Conservation (phyloP, 2,797 vertebrate species). For the Nasua narica region DNA sequence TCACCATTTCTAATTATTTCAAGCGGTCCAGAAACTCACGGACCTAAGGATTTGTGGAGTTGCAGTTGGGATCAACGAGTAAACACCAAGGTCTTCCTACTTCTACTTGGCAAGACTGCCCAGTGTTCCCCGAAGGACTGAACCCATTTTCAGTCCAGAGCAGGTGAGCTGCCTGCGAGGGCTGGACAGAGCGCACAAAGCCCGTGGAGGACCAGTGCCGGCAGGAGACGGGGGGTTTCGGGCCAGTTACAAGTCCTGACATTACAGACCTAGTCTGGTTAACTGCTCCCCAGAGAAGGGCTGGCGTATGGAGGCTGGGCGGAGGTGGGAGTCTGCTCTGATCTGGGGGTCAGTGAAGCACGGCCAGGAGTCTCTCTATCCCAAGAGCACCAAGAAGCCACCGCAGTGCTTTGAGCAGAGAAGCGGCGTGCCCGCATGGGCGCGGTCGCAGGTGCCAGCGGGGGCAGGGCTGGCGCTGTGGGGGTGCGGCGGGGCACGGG, state of each 20-base stretch:
- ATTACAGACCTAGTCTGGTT: neutral
- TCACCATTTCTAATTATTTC: neutral
- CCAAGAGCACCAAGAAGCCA: neutral
- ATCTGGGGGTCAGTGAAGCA: neutral
- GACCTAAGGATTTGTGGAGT: neutral
- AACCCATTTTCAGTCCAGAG: fast-evolving
- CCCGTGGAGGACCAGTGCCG: neutral
- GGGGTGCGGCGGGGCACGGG: fast-evolving
- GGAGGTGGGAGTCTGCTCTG: neutral
- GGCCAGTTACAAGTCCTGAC: neutral
- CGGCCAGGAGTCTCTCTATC: neutral
- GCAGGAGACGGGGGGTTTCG: fast-evolving
- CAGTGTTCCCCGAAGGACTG: no score
- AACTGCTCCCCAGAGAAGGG: neutral
- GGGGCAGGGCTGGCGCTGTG: neutral
- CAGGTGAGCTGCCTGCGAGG: fast-evolving
- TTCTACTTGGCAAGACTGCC: neutral
- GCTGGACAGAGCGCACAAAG: neutral
- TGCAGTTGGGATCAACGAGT: neutral
- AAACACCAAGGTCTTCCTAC: neutral
- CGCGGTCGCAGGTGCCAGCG: neutral
- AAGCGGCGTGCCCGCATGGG: fast-evolving
- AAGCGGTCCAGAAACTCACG: no score
- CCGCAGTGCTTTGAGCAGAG: neutral
- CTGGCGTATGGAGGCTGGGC: neutral